phyloP scores from a whole-genome alignment of 2,113 vertebrate genomes.

The Ctenodactylus gundi region DNA sequence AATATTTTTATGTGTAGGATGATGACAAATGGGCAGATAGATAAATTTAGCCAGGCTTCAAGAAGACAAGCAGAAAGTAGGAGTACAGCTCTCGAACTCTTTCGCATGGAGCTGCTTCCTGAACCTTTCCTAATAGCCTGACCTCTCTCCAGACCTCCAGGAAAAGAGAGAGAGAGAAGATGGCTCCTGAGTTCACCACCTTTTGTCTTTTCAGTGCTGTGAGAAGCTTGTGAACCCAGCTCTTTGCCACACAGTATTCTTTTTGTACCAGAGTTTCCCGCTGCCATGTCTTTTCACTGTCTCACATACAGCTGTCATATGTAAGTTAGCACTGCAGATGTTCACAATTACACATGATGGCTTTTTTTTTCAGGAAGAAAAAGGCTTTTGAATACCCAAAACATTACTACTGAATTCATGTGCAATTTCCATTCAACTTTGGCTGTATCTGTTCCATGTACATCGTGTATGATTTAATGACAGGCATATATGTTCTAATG shows the following conservation, averaged over 20 bases:
- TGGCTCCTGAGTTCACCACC: not conserved
- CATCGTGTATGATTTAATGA: not conserved
- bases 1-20: constrained; percentile 10
- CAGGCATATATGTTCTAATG: not conserved
- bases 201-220: not conserved
- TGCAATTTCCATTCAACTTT: not conserved
- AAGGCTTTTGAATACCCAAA: not conserved
- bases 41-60: not conserved
- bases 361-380: not conserved
- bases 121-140: not conserved
- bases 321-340: not conserved
- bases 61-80: not conserved
- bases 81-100: not conserved
- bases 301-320: not conserved
- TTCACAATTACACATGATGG: not conserved
- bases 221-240: not conserved
- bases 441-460: not conserved
- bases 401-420: not conserved
- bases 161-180: not conserved
- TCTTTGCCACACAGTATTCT: not conserved
- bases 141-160: not conserved
- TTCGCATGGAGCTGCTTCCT: not conserved
- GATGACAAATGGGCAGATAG: not conserved
- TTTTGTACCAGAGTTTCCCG: not conserved
- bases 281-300: not conserved